Evolutionary conservation across 2,797 vertebrate species (phyloP), one percentile per base, ranked within the genome.

Genomic region (Orientallactaga sibirica): DNA sequence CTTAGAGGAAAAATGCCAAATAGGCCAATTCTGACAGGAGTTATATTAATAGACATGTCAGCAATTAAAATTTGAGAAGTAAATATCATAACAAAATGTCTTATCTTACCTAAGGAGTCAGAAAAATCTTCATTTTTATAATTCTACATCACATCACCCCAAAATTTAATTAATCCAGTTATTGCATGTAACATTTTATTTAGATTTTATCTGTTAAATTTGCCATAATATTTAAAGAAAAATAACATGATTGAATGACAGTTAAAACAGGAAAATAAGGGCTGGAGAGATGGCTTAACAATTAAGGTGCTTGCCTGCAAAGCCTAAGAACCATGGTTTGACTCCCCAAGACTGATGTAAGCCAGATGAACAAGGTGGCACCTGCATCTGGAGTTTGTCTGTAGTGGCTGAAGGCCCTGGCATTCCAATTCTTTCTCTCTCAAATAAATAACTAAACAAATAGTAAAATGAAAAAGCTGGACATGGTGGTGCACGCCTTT

Each of bases 161-260:
- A 83, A 76, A 73, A 79, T 67, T 90, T 95, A 93, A 66, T n/a
- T 95, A 93, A 66, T n/a, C 1, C 22, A 55, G 25, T 64, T 87
- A 86, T 80, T 87, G 61, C 29, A 29, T 90, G 24, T 92, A 75
- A 75, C 3, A 73, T n/a, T 75, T 74, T 24, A 88, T 82, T 91
- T 91, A 88, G 41, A 88, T 88, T 41, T 81, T 94, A 9, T 52
- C 37, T 94, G 58, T 29, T 74, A 80, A 93, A 64, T 68, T 80
- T 66, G 9, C 55, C 81, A 83, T 88, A 89, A 33, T 83, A 76
- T 48, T 86, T 18, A 27, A 9, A 84, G 6, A 16, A 90, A 68
- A n/a, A 55, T 12, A 71, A 18, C 7, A 83, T 52, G 62, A 71
- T 41, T 62, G 7, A 37, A n/a, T 61, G 43, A 61, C 37, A 87